Percentiles rank a stretch among this genome's conserved stretches.
Evolutionary conservation across 2,113 vertebrate genomes (phyloP).

Genomic region (Cyphomyrus discorhynchus): DNA sequence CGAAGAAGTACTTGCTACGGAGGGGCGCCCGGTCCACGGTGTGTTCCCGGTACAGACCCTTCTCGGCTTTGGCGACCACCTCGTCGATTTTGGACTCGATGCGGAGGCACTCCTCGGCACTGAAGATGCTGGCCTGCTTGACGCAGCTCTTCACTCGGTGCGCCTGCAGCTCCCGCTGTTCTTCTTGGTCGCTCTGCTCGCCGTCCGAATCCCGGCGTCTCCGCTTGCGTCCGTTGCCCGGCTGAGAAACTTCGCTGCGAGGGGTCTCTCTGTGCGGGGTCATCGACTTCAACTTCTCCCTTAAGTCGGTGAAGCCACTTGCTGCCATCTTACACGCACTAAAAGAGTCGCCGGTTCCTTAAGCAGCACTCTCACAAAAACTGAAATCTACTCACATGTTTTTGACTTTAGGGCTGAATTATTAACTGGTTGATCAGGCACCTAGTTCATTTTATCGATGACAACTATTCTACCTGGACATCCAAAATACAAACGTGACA

Average conservation of each 20-base stretch:
- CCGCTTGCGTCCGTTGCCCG: constrained; percentile 60
- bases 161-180: constrained; percentile 78
- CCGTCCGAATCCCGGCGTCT: constrained; percentile 75
- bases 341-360: neutral
- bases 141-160: constrained; percentile 81
- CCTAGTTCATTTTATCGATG: neutral
- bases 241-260: constrained; percentile 41
- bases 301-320: constrained; percentile 82
- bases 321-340: constrained; percentile 56
- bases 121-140: constrained; percentile 78
- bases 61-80: constrained; percentile 82
- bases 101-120: constrained; percentile 74
- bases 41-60: constrained; percentile 87
- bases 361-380: neutral
- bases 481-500: neutral
- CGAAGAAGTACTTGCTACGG: constrained; percentile 97
- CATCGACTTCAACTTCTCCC: constrained; percentile 93
- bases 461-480: neutral
- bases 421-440: neutral
- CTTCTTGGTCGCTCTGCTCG: constrained; percentile 70
- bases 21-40: constrained; percentile 93
- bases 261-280: constrained; percentile 77
- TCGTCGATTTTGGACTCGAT: constrained; percentile 91
- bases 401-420: neutral
- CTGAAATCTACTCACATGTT: neutral